Evolutionary conservation across 2,888 invertebrate species (phyloP), one percentile per base, ranked within the genome.

Genomic region (Molorchus minor): DNA sequence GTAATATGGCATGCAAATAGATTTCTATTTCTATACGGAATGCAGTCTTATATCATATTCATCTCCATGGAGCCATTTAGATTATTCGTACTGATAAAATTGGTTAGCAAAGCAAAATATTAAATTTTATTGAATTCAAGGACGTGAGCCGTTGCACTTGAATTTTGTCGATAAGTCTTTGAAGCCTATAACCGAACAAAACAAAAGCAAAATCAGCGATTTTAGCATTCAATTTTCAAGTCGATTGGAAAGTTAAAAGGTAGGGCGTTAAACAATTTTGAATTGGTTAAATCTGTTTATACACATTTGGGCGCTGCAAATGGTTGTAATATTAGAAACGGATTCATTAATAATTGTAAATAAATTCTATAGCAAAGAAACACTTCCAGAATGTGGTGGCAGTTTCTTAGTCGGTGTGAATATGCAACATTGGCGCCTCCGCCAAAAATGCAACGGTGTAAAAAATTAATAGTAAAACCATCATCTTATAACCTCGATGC

Each of bases 181-280:
- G 57, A 57, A 43, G 53, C 52, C 59, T 61, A 49, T 46, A 56
- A 45, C 54, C 47, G 65, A 66, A 74, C 73, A 75, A 75, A 73
- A 73, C 73, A 74, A 72, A 58, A 59, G 75, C 75, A 49, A 64
- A 67, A 61, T 74, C 72, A 69, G 72, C 75, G 65, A 54, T 69
- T 69, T 69, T 64, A 49, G 49, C 68, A 61, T 70, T 72, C 63
- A 66, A 69, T 65, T 67, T 68, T 69, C 58, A 69, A 71, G 58
- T 69, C 70, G 58, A 59, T 64, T 61, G 70, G 70, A 69, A 73
- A 74, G 64, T 69, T 65, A 38, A 49, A 49, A 49, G 38, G 36
- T 49, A 49, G 49, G 38, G 29, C 29, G 15, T 35, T 36, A 38
- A 49, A 49, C 49, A 49, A 25, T 40, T n/a, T 49, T 13, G 25